Conservation (phyloP, 2,888 invertebrate species). For the Eupithecia centaureata region DNA sequence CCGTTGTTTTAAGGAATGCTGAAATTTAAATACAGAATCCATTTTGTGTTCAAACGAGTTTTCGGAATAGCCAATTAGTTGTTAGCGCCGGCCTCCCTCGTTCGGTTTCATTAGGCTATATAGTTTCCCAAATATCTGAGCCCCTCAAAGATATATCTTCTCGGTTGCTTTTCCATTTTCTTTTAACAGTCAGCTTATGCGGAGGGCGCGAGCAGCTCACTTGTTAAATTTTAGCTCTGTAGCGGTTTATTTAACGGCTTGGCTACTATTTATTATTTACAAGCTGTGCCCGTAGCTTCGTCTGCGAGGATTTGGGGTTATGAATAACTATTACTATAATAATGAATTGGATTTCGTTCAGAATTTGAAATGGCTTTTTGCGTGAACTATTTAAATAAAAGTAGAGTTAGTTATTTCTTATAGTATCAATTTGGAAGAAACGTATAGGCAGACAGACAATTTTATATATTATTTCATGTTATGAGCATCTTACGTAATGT, state of each 20-base stretch:
- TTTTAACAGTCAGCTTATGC: conserved; percentile 71
- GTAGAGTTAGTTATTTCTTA: background rate
- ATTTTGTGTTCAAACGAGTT: conserved; percentile 84
- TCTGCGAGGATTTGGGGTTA: background rate
- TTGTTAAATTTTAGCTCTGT: conserved; percentile 75
- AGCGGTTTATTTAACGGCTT: conserved; percentile 60
- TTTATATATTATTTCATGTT: background rate
- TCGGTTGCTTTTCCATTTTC: conserved; percentile 77
- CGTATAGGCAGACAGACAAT: background rate
- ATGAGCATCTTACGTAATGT: too few species aligned
- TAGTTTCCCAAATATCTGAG: conserved; percentile 82
- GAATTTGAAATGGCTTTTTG: background rate
- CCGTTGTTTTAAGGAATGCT: conserved; percentile 80
- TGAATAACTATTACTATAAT: background rate
- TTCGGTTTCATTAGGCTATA: conserved; percentile 84
- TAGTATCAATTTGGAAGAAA: background rate
- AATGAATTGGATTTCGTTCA: background rate
- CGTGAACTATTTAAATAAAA: background rate
- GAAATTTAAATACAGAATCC: conserved; percentile 84
- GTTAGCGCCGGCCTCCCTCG: conserved; percentile 83
- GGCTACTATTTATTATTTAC: conserved; percentile 18
- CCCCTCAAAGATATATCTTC: conserved; percentile 80
- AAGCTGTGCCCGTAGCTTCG: background rate
- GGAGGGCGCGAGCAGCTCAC: conserved; percentile 65
- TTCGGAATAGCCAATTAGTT: conserved; percentile 84